These are phyloP conservation scores for Ophion costatus DNA, from an alignment of 2,888 invertebrate genomes.

Conservation along the genomic window DNA sequence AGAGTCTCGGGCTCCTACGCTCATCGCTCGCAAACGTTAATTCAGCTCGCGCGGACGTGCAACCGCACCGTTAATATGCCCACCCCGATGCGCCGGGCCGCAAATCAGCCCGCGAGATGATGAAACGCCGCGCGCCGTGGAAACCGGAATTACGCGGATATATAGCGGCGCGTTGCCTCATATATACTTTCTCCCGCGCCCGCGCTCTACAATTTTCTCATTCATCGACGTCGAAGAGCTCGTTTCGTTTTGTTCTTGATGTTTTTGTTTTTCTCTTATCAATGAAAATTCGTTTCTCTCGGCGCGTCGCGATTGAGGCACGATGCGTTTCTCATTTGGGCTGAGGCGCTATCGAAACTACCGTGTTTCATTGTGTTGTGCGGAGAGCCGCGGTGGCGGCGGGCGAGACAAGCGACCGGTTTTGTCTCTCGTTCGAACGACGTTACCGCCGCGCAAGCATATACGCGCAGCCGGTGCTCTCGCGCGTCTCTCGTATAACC, in stretches of 20 bases:
- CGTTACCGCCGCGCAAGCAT: constrained; percentile 10
- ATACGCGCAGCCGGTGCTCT: constrained; percentile 17
- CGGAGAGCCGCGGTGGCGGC: constrained; percentile 23
- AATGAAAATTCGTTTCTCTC: no score
- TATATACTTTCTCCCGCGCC: constrained; percentile 31
- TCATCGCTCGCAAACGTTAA: constrained; percentile 65
- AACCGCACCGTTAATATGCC: constrained; percentile 70
- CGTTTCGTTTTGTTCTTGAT: not conserved
- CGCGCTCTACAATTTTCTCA: constrained; percentile 39
- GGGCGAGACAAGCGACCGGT: constrained; percentile 57
- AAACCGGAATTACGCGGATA: constrained; percentile 71
- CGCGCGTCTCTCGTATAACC: constrained; percentile 40
- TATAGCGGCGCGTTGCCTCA: constrained; percentile 39
- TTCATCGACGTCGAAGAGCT: not conserved
- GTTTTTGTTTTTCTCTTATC: not conserved
- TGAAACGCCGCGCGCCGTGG: constrained; percentile 67
- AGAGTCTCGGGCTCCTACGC: constrained; percentile 60
- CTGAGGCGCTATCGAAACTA: no score
- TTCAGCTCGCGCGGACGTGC: constrained; percentile 68
- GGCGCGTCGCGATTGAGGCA: no score
- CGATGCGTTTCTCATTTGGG: no score
- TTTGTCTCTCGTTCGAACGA: constrained; percentile 60
- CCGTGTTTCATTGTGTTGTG: constrained; percentile 10
- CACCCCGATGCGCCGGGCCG: constrained; percentile 70
- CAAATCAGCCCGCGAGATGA: constrained; percentile 69